A percentile compares a stretch with the other conserved stretches of the same genome.
Evolutionary conservation across 2,797 vertebrate species (phyloP).

Genomic region (Lepus oiostolus): DNA sequence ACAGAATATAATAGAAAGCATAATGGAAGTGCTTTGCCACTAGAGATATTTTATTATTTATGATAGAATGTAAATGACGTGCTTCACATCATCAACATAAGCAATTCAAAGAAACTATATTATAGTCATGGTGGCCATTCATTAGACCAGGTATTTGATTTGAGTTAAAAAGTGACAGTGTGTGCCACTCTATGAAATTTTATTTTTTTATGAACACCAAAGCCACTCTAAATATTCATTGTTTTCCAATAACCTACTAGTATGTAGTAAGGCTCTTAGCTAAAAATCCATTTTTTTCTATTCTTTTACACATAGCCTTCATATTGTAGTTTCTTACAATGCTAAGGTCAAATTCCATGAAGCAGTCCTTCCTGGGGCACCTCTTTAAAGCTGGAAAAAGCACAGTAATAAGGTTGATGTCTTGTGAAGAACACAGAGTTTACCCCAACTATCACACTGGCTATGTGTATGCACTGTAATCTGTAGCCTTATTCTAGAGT

Average conservation of each 20-base stretch:
- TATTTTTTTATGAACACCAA: not conserved
- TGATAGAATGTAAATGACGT: conserved; percentile 61
- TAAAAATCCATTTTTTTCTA: not conserved
- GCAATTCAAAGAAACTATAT: conserved; percentile 32
- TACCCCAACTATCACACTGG: not conserved
- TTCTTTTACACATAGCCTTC: not conserved
- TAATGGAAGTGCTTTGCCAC: conserved; percentile 29
- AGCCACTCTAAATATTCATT: conserved; percentile 29
- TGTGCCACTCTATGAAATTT: not conserved
- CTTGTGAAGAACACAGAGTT: not conserved
- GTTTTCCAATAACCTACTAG: conserved; percentile 2
- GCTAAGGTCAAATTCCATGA: not conserved
- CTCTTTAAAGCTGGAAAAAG: not conserved
- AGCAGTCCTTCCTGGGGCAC: not conserved
- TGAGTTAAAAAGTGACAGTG: not conserved
- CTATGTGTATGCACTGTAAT: not conserved
- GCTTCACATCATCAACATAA: conserved; percentile 5
- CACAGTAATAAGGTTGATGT: not conserved
- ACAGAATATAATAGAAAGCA: conserved; percentile 50
- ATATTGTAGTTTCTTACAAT: not conserved
- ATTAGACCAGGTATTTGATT: conserved; percentile 14
- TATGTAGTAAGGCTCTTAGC: not conserved
- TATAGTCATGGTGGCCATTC: conserved; percentile 9
- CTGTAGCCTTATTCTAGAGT: not conserved
- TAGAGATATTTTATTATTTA: conserved; percentile 71